These are phyloP conservation scores for Sacculina carcini DNA, from an alignment of 2,888 invertebrate genomes.

Conservation along the genomic window DNA sequence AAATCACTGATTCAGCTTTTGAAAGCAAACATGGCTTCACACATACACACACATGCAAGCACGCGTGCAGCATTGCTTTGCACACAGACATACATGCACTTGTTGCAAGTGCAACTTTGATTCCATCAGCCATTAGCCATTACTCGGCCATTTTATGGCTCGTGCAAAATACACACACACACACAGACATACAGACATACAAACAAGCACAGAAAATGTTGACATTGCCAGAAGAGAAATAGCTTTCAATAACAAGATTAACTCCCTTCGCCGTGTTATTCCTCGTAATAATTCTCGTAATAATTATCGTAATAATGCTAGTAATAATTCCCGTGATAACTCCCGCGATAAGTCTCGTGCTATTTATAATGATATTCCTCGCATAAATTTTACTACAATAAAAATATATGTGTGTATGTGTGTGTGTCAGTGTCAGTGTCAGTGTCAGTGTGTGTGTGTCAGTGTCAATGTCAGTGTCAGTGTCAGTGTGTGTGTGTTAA, in stretches of 20 bases:
- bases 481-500: not conserved
- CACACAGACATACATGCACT: too few relatives aligned
- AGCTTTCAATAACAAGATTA: too few relatives aligned
- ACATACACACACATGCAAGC: too few relatives aligned
- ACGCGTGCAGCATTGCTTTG: too few relatives aligned
- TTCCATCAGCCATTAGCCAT: too few relatives aligned
- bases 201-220: not conserved
- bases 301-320: not conserved
- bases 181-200: not conserved
- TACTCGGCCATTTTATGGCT: too few relatives aligned
- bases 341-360: not conserved
- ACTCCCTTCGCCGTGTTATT: not conserved
- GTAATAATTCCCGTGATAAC: not conserved
- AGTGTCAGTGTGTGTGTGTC: too few relatives aligned
- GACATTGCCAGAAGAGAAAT: too few relatives aligned
- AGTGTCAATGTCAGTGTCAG: too few relatives aligned
- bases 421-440: constrained; percentile 4
- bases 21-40: too few relatives aligned
- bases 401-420: constrained; percentile 6
- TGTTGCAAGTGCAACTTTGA: too few relatives aligned
- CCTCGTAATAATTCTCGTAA: not conserved
- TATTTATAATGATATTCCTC: not conserved
- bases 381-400: not conserved
- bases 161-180: not conserved
- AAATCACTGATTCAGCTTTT: too few relatives aligned